These are phyloP conservation scores for Nycticorax nycticorax DNA, from an alignment of 2,113 vertebrate species.

Conservation along the genomic window DNA sequence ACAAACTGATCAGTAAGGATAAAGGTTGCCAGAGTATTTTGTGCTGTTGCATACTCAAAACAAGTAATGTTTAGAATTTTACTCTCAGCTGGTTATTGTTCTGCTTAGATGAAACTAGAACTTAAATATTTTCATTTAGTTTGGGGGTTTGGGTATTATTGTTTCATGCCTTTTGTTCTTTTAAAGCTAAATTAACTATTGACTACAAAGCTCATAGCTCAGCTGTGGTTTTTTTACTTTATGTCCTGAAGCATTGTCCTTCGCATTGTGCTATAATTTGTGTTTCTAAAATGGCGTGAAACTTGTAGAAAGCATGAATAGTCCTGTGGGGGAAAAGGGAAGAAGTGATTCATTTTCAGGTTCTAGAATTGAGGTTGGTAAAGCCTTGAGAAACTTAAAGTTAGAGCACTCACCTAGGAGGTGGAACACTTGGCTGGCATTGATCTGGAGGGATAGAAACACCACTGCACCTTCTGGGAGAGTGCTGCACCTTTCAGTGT, in stretches of 20 bases:
- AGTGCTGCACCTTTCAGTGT: neutral
- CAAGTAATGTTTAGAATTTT: neutral
- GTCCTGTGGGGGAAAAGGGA: neutral
- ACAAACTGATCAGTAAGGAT: neutral
- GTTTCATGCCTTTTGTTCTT: neutral
- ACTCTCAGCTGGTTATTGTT: neutral
- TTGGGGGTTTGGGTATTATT: neutral
- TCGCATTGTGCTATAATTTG: neutral
- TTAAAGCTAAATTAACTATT: neutral
- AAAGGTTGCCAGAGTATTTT: constrained; percentile 1
- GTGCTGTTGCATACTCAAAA: neutral
- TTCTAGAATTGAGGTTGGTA: neutral
- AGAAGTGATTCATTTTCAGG: neutral
- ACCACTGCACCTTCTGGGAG: neutral
- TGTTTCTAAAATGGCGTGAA: neutral
- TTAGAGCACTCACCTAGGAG: neutral
- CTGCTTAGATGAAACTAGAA: neutral
- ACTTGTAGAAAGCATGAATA: neutral
- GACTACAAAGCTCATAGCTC: neutral
- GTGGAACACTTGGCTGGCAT: neutral
- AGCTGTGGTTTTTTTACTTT: neutral
- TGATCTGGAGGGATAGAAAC: neutral
- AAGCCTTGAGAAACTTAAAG: neutral
- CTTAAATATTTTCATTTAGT: constrained; percentile 14
- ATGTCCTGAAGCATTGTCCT: neutral